These are phyloP conservation scores for Gallinago media DNA, from an alignment of 2,113 vertebrate genomes.

Conservation along the genomic window DNA sequence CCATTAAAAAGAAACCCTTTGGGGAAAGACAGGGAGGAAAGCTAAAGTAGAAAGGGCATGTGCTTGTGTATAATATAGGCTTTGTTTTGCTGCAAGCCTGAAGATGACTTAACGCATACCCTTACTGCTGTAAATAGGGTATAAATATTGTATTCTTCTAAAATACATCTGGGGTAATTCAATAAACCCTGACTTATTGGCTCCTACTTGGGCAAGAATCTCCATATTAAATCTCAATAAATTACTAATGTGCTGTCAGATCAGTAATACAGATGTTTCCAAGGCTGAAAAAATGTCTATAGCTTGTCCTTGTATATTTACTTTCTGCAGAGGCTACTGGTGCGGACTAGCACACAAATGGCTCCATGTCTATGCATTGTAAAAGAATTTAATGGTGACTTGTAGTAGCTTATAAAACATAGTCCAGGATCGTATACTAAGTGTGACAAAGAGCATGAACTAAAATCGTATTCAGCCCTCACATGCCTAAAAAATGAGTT, in stretches of 20 bases:
- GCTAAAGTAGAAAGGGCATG: background rate
- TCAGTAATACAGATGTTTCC: background rate
- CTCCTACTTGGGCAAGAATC: background rate
- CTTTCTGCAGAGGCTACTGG: background rate
- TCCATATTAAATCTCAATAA: background rate
- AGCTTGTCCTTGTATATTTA: background rate
- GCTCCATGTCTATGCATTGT: background rate
- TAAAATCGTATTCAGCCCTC: background rate
- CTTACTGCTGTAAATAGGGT: background rate
- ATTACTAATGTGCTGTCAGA: background rate
- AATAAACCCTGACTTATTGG: background rate
- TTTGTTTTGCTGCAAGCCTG: background rate
- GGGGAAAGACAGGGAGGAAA: background rate
- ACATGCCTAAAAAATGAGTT: background rate
- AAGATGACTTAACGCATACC: background rate
- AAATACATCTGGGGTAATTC: background rate
- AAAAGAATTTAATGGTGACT: background rate
- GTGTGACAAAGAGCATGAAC: background rate
- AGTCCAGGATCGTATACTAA: background rate
- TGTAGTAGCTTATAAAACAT: background rate
- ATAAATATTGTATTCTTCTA: background rate
- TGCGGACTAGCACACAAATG: background rate
- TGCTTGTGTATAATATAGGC: background rate
- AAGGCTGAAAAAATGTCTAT: background rate
- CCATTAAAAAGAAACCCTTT: background rate